Percentiles rank a stretch among this genome's conserved stretches.
phyloP scores from a whole-genome alignment of 2,888 invertebrate species.

The Cactoblastis cactorum region DNA sequence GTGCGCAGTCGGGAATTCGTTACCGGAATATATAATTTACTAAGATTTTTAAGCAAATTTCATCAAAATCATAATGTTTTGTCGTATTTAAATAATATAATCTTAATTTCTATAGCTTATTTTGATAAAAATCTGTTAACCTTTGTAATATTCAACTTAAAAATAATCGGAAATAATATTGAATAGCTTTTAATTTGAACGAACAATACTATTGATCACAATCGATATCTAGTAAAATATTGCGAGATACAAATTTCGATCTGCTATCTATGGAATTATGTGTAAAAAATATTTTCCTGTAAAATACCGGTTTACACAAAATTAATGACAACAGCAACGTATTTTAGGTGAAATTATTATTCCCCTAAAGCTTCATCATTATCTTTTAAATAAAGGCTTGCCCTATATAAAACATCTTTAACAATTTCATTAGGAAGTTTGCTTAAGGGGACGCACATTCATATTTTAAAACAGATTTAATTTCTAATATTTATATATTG shows the following conservation, averaged over 20 bases:
- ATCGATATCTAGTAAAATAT: too few species aligned
- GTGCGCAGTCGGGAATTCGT: conserved; percentile 36
- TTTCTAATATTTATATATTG: too few species aligned
- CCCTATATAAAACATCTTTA: not conserved
- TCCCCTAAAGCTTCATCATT: not conserved
- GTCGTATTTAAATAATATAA: too few species aligned
- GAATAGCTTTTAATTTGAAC: too few species aligned
- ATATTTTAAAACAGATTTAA: too few species aligned
- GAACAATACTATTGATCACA: too few species aligned
- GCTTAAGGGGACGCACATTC: not conserved
- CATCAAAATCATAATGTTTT: not conserved
- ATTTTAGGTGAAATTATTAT: not conserved
- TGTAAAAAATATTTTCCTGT: not conserved
- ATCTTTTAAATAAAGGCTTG: not conserved
- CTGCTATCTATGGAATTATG: too few species aligned
- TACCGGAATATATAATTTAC: conserved; percentile 26
- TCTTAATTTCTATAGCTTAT: too few species aligned
- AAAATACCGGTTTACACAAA: not conserved
- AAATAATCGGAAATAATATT: too few species aligned
- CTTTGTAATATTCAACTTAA: too few species aligned
- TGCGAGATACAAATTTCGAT: too few species aligned
- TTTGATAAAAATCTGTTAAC: too few species aligned
- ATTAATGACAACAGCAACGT: not conserved
- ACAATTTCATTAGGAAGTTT: not conserved
- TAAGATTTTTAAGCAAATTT: conserved; percentile 2